These are phyloP conservation scores for Lycaena phlaeas DNA, from an alignment of 2,888 invertebrate species.

Conservation along the genomic window DNA sequence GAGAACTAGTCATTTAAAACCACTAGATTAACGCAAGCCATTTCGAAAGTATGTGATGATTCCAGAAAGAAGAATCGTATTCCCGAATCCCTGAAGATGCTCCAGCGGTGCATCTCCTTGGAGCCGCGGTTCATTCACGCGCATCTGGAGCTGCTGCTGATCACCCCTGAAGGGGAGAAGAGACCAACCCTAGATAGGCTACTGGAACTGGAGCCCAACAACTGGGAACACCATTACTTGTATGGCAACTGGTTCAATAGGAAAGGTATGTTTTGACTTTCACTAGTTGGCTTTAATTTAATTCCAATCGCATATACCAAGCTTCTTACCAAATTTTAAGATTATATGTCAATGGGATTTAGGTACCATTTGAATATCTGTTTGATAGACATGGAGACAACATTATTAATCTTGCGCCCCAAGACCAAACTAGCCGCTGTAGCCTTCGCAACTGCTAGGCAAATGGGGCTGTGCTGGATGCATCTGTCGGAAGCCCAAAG, in stretches of 20 bases:
- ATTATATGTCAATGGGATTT: too few relatives aligned
- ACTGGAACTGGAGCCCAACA: conserved; percentile 76
- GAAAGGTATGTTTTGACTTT: conserved; percentile 69
- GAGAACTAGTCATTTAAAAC: background rate
- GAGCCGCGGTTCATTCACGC: conserved; percentile 81
- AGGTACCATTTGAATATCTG: too few relatives aligned
- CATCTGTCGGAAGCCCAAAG: too few relatives aligned
- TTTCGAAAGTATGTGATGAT: conserved; percentile 17
- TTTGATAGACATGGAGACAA: too few relatives aligned
- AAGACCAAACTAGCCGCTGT: too few relatives aligned
- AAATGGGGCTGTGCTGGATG: too few relatives aligned
- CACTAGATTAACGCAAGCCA: too few relatives aligned
- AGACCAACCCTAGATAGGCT: conserved; percentile 74
- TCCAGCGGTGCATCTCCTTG: conserved; percentile 77
- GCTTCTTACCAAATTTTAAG: too few relatives aligned
- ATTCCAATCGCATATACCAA: too few relatives aligned
- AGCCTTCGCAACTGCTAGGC: too few relatives aligned
- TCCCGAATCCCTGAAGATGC: conserved; percentile 76
- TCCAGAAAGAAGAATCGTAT: conserved; percentile 78
- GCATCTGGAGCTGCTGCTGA: conserved; percentile 76
- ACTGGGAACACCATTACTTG: conserved; percentile 79
- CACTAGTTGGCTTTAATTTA: too few relatives aligned
- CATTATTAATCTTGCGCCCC: too few relatives aligned
- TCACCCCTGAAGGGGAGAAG: conserved; percentile 66
- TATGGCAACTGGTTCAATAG: conserved; percentile 81